Percentiles rank a stretch among this genome's conserved stretches.
These are phyloP conservation scores for Balanococcus diminutus DNA, from an alignment of 2,888 invertebrate species.

Conservation along the genomic window DNA sequence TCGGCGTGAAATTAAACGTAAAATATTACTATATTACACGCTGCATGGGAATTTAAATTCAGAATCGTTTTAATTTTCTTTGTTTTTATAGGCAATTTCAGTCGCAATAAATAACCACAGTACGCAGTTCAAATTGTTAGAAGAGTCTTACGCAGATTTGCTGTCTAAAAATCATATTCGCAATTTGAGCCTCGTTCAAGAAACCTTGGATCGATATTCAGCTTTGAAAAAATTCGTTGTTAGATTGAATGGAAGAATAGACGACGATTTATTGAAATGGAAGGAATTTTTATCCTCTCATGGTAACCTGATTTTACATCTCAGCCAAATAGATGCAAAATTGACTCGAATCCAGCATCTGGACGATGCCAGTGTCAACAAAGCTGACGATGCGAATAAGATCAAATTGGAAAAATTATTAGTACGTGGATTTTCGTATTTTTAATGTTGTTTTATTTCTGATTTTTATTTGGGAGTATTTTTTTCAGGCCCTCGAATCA, in stretches of 20 bases:
- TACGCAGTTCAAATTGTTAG: constrained; percentile 46
- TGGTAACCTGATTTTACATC: constrained; percentile 71
- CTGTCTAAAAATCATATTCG: constrained; percentile 40
- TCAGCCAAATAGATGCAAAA: constrained; percentile 75
- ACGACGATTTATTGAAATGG: constrained; percentile 68
- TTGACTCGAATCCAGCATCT: constrained; percentile 74
- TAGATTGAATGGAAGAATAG: constrained; percentile 62
- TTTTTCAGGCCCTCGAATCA: not conserved
- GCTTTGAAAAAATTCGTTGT: constrained; percentile 38
- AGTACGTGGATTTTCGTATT: constrained; percentile 48
- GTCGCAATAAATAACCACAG: constrained; percentile 39
- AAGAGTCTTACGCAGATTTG: constrained; percentile 43
- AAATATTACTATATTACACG: not conserved
- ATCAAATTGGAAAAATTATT: constrained; percentile 55
- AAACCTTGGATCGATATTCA: constrained; percentile 36
- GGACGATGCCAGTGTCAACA: constrained; percentile 49
- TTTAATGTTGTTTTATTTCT: not conserved
- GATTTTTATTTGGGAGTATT: not conserved
- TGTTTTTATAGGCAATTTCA: not conserved
- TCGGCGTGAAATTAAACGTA: constrained; percentile 5
- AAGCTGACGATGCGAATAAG: not conserved
- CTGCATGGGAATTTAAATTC: not conserved
- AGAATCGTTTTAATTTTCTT: not conserved
- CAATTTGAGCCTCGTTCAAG: not conserved
- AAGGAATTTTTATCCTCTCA: constrained; percentile 75